Percentiles rank a stretch among this genome's conserved stretches.
These are phyloP conservation scores for Bombylius discolor DNA, from an alignment of 2,888 invertebrate genomes.

Conservation along the genomic window DNA sequence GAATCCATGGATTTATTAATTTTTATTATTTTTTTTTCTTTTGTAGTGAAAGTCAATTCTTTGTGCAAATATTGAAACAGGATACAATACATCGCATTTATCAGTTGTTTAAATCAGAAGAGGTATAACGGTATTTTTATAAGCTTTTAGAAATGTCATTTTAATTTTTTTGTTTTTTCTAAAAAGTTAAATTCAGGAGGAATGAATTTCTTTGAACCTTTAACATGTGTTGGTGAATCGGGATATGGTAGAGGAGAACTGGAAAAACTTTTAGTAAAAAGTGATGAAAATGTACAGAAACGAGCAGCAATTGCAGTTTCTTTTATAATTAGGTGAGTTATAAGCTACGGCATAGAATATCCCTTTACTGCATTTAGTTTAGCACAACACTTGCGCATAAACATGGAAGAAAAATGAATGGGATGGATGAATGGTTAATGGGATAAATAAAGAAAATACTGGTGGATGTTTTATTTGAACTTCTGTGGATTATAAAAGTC, in stretches of 20 bases:
- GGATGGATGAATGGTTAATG: too few species aligned
- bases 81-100: slow-evolving; percentile 31
- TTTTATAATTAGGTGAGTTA: slow-evolving; percentile 25
- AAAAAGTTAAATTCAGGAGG: slow-evolving; percentile 14
- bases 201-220: slow-evolving; percentile 27
- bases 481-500: too few species aligned
- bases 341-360: too few species aligned
- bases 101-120: slow-evolving; percentile 28
- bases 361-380: too few species aligned
- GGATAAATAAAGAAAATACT: too few species aligned
- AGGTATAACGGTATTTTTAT: slow-evolving; percentile 17
- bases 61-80: slow-evolving; percentile 31
- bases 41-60: slow-evolving; percentile 33
- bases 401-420: too few species aligned
- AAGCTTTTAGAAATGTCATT: too few species aligned
- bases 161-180: too few species aligned
- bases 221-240: slow-evolving; percentile 33
- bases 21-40: slow-evolving; percentile 1
- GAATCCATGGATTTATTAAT: not conserved
- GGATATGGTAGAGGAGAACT: slow-evolving; percentile 36
- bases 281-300: slow-evolving; percentile 26
- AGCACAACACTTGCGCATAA: too few species aligned
- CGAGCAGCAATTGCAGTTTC: slow-evolving; percentile 32
- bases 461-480: too few species aligned
- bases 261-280: slow-evolving; percentile 25